phyloP scores from a whole-genome alignment of 2,113 vertebrate species.

The Cheilinus undulatus region DNA sequence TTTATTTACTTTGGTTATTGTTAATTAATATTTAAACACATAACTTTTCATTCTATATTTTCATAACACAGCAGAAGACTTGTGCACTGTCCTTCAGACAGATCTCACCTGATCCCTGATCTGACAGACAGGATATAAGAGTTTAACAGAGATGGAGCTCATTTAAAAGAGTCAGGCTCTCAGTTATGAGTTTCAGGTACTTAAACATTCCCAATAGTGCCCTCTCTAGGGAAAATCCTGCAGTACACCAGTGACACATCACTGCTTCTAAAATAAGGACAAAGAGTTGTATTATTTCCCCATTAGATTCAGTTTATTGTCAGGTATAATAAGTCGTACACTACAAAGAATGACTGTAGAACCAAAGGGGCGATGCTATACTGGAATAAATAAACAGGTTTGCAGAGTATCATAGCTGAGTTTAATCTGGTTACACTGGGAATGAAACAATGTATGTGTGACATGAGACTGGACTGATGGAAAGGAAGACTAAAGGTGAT shows the following conservation, averaged over 20 bases:
- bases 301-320: constrained; percentile 84
- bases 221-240: constrained; percentile 28
- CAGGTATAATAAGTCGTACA: constrained; percentile 83
- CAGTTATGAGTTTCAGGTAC: too few relatives aligned
- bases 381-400: constrained; percentile 60
- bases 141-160: too few relatives aligned
- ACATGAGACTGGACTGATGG: constrained; percentile 74
- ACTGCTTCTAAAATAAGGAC: neutral
- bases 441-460: constrained; percentile 69
- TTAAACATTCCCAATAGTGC: neutral
- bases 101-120: too few relatives aligned
- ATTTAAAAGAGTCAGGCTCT: too few relatives aligned
- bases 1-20: too few relatives aligned
- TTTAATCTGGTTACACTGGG: constrained; percentile 60
- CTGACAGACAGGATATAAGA: too few relatives aligned
- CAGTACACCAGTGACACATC: neutral
- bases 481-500: constrained; percentile 88
- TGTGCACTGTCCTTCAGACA: too few relatives aligned
- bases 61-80: too few relatives aligned
- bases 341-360: constrained; percentile 83
- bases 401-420: constrained; percentile 60
- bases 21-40: too few relatives aligned
- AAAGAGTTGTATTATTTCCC: constrained; percentile 35
- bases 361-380: constrained; percentile 74
- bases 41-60: too few relatives aligned